Conservation (phyloP, 2,797 vertebrate genomes). For the Girardinus metallicus region DNA sequence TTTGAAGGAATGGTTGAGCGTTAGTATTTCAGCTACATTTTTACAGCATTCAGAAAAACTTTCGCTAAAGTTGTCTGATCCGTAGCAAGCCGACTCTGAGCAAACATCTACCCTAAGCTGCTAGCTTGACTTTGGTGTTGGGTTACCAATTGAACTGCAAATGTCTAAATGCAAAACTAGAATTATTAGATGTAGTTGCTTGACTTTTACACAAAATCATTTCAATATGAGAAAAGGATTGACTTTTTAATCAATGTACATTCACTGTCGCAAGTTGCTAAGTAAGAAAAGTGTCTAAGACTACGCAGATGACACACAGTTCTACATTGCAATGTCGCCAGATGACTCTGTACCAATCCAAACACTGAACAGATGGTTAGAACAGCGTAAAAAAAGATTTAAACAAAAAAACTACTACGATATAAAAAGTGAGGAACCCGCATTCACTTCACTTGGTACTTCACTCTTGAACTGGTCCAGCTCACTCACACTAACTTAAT, state of each 20-base stretch:
- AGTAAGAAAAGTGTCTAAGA: neutral
- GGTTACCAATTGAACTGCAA: neutral
- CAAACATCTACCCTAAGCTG: neutral
- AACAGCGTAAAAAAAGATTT: no score
- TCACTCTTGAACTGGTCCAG: no score
- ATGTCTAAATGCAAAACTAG: neutral
- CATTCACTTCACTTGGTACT: no score
- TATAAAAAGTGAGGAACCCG: no score
- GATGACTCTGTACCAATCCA: neutral
- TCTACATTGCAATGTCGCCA: neutral
- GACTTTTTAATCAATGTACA: neutral
- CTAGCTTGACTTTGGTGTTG: neutral
- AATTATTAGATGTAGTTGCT: neutral
- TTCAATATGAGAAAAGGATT: neutral
- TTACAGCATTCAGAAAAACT: neutral
- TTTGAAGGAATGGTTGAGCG: no score
- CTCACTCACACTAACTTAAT: no score
- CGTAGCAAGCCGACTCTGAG: neutral
- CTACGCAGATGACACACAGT: neutral
- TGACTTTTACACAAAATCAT: neutral
- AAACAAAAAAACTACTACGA: no score
- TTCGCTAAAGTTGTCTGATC: neutral
- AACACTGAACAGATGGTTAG: neutral
- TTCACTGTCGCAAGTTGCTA: neutral
- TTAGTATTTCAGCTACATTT: neutral